A percentile compares a stretch with the other conserved stretches of the same genome.
These are phyloP conservation scores for Tolmerus cingulatus DNA, from an alignment of 2,888 invertebrate genomes.

Conservation along the genomic window DNA sequence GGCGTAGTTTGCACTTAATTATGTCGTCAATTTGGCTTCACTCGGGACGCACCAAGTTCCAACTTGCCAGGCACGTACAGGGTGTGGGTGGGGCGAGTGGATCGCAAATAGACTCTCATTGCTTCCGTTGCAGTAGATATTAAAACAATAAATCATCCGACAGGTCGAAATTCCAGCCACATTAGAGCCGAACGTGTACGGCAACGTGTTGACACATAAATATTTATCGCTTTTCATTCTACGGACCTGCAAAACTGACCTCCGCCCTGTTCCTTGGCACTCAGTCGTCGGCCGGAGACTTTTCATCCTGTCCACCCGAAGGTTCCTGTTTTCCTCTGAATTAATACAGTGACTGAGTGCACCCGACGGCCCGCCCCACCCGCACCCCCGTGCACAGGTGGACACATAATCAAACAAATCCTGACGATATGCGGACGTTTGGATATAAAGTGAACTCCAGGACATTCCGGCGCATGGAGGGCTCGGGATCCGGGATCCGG, in stretches of 20 bases:
- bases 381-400: neutral
- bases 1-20: slow-evolving; percentile 38
- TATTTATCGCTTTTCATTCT: slow-evolving; percentile 40
- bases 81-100: neutral
- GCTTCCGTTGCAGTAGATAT: slow-evolving; percentile 43
- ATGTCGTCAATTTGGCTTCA: slow-evolving; percentile 16
- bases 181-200: slow-evolving; percentile 35
- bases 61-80: slow-evolving; percentile 19
- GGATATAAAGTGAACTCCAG: slow-evolving; percentile 3
- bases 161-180: slow-evolving; percentile 41
- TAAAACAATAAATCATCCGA: slow-evolving; percentile 43
- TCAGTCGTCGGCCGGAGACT: slow-evolving; percentile 25
- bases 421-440: slow-evolving; percentile 24
- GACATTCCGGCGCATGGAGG: neutral
- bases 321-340: slow-evolving; percentile 17
- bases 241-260: slow-evolving; percentile 11
- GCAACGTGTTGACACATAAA: slow-evolving; percentile 43
- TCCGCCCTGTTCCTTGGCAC: slow-evolving; percentile 2
- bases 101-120: slow-evolving; percentile 31
- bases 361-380: neutral
- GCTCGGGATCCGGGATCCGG: neutral
- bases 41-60: neutral
- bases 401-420: slow-evolving; percentile 41
- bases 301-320: slow-evolving; percentile 26
- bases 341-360: slow-evolving; percentile 1